Evolutionary conservation across 2,888 invertebrate species (phyloP).

Genomic region (Synergus gifuensis): DNA sequence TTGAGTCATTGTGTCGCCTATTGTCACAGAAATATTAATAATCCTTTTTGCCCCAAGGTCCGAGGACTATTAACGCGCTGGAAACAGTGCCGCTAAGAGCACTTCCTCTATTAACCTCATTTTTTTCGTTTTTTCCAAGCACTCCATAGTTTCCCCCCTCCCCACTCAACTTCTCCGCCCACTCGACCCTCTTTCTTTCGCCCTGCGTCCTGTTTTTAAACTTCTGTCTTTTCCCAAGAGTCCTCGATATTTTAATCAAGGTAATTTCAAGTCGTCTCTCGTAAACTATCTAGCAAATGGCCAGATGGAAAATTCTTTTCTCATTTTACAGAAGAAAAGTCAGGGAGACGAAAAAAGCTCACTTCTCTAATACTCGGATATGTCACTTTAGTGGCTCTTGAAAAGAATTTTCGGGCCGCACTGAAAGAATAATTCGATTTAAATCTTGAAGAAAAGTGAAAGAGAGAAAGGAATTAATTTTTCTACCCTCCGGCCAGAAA

Average conservation of each 20-base stretch:
- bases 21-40: background rate
- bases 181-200: conserved; percentile 12
- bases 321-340: background rate
- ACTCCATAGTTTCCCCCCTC: background rate
- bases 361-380: background rate
- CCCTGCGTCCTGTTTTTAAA: background rate
- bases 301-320: background rate
- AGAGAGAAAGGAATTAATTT: background rate
- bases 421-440: background rate
- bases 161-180: background rate
- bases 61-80: conserved; percentile 6
- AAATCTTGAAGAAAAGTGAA: background rate
- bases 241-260: conserved; percentile 15
- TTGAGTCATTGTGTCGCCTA: background rate
- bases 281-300: conserved; percentile 6
- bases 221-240: background rate
- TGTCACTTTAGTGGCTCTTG: background rate
- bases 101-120: conserved; percentile 32
- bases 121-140: conserved; percentile 23
- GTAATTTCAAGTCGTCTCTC: conserved; percentile 2
- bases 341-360: background rate
- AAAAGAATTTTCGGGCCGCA: background rate
- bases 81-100: conserved; percentile 24
- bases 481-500: no score
- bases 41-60: background rate